Evolutionary conservation across 2,113 vertebrate genomes (phyloP).

Genomic region (Lycaon pictus): DNA sequence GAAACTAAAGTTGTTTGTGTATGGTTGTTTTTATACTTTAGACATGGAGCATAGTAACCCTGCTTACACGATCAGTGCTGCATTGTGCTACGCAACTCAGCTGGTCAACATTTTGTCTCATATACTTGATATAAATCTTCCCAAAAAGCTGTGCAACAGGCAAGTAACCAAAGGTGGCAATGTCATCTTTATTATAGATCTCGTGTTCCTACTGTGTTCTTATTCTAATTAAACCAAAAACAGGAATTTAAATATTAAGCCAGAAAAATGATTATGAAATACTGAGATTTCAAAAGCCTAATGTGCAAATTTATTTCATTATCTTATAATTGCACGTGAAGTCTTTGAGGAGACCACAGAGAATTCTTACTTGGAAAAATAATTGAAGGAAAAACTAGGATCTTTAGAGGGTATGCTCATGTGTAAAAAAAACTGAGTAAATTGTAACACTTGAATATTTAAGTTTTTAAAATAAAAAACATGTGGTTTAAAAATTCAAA

Average conservation of each 20-base stretch:
- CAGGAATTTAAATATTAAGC: background rate
- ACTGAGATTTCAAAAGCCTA: background rate
- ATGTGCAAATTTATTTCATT: background rate
- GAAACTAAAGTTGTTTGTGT: background rate
- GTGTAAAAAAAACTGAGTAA: background rate
- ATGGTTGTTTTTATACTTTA: slow-evolving; percentile 69
- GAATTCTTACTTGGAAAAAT: background rate
- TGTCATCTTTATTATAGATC: background rate
- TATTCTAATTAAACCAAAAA: background rate
- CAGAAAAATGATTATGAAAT: background rate
- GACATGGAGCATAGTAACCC: slow-evolving; percentile 97
- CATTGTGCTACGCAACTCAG: slow-evolving; percentile 97
- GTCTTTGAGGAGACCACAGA: background rate
- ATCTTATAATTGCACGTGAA: background rate
- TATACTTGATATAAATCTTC: slow-evolving; percentile 96
- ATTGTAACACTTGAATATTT: background rate
- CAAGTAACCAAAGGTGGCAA: slow-evolving; percentile 75
- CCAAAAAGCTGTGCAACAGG: slow-evolving; percentile 99
- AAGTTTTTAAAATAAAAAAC: background rate
- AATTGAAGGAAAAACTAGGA: background rate
- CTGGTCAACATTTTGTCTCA: slow-evolving; percentile 96
- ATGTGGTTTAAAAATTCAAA: background rate
- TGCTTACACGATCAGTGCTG: slow-evolving; percentile 97
- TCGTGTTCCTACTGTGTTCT: background rate
- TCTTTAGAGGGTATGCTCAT: background rate